Evolutionary conservation across 2,797 vertebrate genomes (phyloP).

Genomic region (Pangasius mekongensis): DNA sequence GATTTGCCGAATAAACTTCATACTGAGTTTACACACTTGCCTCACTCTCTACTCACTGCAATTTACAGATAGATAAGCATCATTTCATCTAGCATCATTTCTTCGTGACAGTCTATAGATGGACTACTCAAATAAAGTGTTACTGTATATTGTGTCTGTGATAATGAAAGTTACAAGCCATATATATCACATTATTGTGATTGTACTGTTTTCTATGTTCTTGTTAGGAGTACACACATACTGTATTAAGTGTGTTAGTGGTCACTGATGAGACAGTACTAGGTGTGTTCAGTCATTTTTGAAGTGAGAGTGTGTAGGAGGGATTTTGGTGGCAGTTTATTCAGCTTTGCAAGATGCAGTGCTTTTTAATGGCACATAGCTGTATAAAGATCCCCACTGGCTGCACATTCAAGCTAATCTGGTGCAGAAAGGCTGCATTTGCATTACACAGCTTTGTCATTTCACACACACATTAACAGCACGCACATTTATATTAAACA

Average conservation of each 20-base stretch:
- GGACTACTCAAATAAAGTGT: neutral
- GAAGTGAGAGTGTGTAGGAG: neutral
- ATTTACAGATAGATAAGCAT: neutral
- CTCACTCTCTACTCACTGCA: neutral
- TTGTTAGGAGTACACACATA: neutral
- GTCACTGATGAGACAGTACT: neutral
- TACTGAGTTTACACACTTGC: neutral
- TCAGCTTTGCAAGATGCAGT: conserved; percentile 27
- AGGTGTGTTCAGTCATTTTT: neutral
- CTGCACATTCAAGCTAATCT: conserved; percentile 45
- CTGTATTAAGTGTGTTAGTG: neutral
- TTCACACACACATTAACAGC: conserved; percentile 35
- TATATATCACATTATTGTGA: neutral
- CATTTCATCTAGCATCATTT: neutral
- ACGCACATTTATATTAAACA: conserved; percentile 10
- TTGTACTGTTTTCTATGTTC: neutral
- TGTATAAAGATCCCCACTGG: conserved; percentile 43
- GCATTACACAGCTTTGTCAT: conserved; percentile 33
- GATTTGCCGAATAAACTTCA: neutral
- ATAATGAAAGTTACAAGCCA: neutral
- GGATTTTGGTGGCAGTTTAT: conserved; percentile 29
- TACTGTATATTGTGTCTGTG: neutral
- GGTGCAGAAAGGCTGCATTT: conserved; percentile 41
- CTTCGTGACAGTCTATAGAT: neutral
- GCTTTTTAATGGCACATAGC: conserved; percentile 40